Evolutionary conservation across 2,888 invertebrate species (phyloP), one percentile per base, ranked within the genome.

Genomic region (Drosophila diplacantha): DNA sequence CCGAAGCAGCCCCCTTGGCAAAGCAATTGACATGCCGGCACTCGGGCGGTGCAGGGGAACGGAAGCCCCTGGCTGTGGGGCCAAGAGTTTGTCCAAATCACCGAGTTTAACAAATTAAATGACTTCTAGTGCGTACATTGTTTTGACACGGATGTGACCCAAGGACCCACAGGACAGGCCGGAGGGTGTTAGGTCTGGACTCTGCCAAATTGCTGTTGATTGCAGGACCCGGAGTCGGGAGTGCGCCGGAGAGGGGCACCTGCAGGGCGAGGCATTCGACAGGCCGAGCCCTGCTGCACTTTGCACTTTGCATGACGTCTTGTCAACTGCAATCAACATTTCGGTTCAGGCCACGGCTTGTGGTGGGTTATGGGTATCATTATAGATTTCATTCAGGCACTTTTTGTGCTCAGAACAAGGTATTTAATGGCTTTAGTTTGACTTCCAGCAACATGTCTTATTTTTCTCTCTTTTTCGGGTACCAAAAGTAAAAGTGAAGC

Each of bases 71-170:
- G n/a, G 9, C 8, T 43, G n/a, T 20, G 39, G 39, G 8, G 8
- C 38, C 53, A 49, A 53, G 72, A 72, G 73, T 73, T 73, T 73
- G 73, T 69, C 67, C 71, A 81, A 86, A 86, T 86, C 85, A 83
- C 81, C 76, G 82, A 85, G 83, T 87, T 85, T 86, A 86, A 86
- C 87, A 88, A 88, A 87, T 88, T 88, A 87, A 88, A 88, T 88
- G 87, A 87, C 86, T 87, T 83, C 83, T 81, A 85, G 86, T 84
- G 72, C 76, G 82, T 78, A 81, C 80, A 83, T 81, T 81, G 84
- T 84, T 81, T 84, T 81, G 84, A 84, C 84, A 81, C 73, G 81
- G 66, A 69, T 74, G 73, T 75, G 73, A 66, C 64, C 58, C 44
- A 38, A 38, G 43, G 43, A 43, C 55, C 29, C 43, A 22, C 41